Evolutionary conservation across 2,888 invertebrate species (phyloP).

Genomic region (Drosophila anomelani): DNA sequence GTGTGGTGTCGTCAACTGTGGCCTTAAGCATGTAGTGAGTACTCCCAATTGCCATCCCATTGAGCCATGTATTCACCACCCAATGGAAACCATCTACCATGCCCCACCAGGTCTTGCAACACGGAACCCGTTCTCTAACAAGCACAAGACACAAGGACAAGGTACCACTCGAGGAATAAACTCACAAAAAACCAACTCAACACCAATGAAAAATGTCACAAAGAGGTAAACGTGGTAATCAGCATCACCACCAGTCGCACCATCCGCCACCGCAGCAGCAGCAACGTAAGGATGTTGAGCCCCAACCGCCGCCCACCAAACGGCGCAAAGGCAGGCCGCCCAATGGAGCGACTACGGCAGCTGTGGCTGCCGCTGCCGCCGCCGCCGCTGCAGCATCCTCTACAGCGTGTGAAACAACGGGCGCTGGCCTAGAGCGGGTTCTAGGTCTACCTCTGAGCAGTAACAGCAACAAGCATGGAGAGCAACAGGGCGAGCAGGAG

Average conservation of each 20-base stretch:
- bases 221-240: constrained; percentile 91
- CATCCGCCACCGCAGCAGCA: constrained; percentile 86
- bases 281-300: constrained; percentile 84
- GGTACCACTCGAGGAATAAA: constrained; percentile 62
- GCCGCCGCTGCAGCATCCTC: constrained; percentile 8
- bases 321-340: constrained; percentile 90
- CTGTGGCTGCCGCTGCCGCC: constrained; percentile 69
- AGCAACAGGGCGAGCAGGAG: constrained; percentile 13
- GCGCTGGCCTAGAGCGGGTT: constrained; percentile 49
- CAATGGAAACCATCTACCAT: neutral
- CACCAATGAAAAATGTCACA: constrained; percentile 88
- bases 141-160: constrained; percentile 61
- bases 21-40: constrained; percentile 83
- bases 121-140: constrained; percentile 49
- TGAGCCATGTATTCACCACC: neutral
- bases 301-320: constrained; percentile 88
- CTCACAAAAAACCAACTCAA: constrained; percentile 64
- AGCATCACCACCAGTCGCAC: constrained; percentile 85
- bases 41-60: neutral
- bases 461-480: constrained; percentile 61
- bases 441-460: constrained; percentile 42
- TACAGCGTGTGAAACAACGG: constrained; percentile 17
- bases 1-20: constrained; percentile 80
- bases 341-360: constrained; percentile 78
- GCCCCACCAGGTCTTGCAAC: constrained; percentile 37